These are phyloP conservation scores for Hesperia comma DNA, from an alignment of 2,888 invertebrate species.

Conservation along the genomic window DNA sequence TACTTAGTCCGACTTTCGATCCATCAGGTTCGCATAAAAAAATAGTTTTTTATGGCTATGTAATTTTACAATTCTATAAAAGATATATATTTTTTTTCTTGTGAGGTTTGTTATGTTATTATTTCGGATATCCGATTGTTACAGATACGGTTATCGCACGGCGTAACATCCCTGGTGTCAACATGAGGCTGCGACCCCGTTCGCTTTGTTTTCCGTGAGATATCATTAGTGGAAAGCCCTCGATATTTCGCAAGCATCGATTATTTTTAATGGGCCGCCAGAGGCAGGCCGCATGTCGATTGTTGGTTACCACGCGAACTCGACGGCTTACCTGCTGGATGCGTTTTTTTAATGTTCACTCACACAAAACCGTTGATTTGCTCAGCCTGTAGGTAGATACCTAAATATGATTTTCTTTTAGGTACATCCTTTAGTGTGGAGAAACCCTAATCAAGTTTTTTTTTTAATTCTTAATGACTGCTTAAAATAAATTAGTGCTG, in stretches of 20 bases:
- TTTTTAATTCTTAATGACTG: too few species aligned
- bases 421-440: too few species aligned
- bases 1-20: too few species aligned
- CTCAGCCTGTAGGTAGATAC: too few species aligned
- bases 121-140: conserved; percentile 10
- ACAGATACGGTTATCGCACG: conserved; percentile 10
- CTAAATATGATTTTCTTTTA: too few species aligned
- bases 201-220: conserved; percentile 75
- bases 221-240: conserved; percentile 81
- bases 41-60: not conserved
- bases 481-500: too few species aligned
- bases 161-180: conserved; percentile 18
- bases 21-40: too few species aligned
- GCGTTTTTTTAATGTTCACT: conserved; percentile 10
- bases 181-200: conserved; percentile 52
- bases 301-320: conserved; percentile 45
- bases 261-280: conserved; percentile 81
- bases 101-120: too few species aligned
- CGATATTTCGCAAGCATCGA: conserved; percentile 80
- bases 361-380: not conserved
- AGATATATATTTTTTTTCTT: too few species aligned
- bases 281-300: conserved; percentile 59
- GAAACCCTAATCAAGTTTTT: too few species aligned
- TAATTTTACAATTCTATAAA: too few species aligned
- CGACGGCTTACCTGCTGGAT: conserved; percentile 24